These are phyloP conservation scores for Monomorium pharaonis DNA, from an alignment of 1,140 invertebrate species.

Conservation along the genomic window DNA sequence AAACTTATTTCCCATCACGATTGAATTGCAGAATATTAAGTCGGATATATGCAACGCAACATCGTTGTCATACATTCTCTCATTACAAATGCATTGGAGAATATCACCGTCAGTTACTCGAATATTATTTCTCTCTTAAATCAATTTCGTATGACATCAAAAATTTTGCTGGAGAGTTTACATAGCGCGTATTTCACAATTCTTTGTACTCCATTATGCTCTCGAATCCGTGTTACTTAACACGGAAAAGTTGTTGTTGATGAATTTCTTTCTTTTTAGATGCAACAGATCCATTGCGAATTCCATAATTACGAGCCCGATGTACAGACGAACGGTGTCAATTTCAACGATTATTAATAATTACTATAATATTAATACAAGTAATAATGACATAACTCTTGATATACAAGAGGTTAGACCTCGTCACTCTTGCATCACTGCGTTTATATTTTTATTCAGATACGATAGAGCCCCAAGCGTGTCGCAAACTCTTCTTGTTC, in stretches of 20 bases:
- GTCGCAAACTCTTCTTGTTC: conserved; percentile 39
- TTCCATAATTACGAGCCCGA: background rate
- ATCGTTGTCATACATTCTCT: too few species aligned
- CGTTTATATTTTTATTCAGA: conserved; percentile 39
- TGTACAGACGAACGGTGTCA: background rate
- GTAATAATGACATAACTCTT: background rate
- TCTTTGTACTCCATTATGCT: background rate
- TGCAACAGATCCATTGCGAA: background rate
- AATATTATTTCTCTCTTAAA: conserved; percentile 1
- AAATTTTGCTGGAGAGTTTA: conserved; percentile 27
- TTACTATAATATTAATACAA: conserved; percentile 27
- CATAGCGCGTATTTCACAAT: conserved; percentile 10
- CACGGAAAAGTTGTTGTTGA: conserved; percentile 5
- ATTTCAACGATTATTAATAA: conserved; percentile 30
- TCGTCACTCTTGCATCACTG: conserved; percentile 24
- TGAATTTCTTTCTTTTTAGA: background rate
- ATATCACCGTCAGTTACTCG: background rate
- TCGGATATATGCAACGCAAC: background rate
- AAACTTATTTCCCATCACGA: background rate
- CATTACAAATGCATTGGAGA: background rate
- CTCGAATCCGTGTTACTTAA: conserved; percentile 14
- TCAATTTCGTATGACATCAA: background rate
- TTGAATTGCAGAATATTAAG: conserved; percentile 1
- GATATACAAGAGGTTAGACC: background rate
- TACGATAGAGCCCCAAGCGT: background rate